Percentiles rank a stretch among this genome's conserved stretches.
Conservation (phyloP, 2,888 invertebrate genomes). For the Chrysotoxum bicinctum region DNA sequence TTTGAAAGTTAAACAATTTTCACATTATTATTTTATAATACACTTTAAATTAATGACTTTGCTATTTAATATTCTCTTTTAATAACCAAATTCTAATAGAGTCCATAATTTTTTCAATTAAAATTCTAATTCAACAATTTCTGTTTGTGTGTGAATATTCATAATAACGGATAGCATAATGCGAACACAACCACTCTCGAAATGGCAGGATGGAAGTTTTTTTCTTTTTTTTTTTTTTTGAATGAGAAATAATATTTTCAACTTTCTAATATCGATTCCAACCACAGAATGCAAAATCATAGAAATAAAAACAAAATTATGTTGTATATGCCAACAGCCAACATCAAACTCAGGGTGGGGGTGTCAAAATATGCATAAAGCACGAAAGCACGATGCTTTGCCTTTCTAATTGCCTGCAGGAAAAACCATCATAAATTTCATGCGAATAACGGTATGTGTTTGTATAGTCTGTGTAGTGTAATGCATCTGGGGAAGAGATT, state of each 20-base stretch:
- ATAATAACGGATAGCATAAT: background rate
- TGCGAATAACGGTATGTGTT: background rate
- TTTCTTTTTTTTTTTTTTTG: conserved; percentile 28
- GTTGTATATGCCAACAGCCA: background rate
- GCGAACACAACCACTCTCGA: background rate
- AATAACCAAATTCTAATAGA: background rate
- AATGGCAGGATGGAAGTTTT: conserved; percentile 37
- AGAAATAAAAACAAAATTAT: background rate
- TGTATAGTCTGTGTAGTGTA: background rate
- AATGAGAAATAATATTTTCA: conserved; percentile 39
- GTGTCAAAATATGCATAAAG: conserved; percentile 46
- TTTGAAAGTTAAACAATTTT: conserved; percentile 9
- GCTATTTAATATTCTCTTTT: conserved; percentile 23
- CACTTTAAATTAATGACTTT: conserved; percentile 28
- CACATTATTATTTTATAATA: background rate
- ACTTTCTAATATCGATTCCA: conserved; percentile 56
- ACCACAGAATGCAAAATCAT: conserved; percentile 7
- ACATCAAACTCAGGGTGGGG: conserved; percentile 10
- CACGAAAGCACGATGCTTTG: conserved; percentile 27
- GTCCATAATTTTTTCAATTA: conserved; percentile 53
- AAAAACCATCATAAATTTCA: conserved; percentile 24
- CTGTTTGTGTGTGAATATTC: background rate
- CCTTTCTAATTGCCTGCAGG: conserved; percentile 52
- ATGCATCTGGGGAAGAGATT: background rate
- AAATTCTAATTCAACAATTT: conserved; percentile 54